A percentile compares a stretch with the other conserved stretches of the same genome.
These are phyloP conservation scores for Alviniconcha strummeri DNA, from an alignment of 2,888 invertebrate genomes.

Conservation along the genomic window DNA sequence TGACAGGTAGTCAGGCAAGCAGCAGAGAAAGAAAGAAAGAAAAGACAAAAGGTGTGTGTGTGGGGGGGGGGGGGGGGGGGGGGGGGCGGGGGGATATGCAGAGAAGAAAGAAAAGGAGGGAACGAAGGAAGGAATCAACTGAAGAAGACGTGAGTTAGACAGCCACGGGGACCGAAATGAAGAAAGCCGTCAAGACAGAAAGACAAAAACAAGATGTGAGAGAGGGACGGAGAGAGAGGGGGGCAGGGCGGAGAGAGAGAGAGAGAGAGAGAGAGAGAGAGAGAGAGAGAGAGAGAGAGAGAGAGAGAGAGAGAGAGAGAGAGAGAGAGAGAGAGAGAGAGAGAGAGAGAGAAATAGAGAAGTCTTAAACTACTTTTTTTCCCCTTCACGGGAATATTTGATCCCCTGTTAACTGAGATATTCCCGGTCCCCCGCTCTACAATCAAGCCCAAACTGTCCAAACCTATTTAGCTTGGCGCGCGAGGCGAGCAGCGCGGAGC, in stretches of 20 bases:
- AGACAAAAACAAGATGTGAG: constrained; percentile 1
- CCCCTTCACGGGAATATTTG: no score
- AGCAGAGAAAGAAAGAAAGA: not conserved
- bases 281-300: not conserved
- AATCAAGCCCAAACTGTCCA: no score
- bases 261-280: not conserved
- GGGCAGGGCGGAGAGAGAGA: not conserved
- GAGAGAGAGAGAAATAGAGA: not conserved
- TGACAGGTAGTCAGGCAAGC: not conserved
- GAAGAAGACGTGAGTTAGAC: no score
- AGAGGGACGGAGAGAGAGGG: not conserved
- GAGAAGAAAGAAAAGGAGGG: no score
- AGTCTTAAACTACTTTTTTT: not conserved
- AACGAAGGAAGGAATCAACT: no score
- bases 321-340: not conserved
- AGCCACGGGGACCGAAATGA: no score
- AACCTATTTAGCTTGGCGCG: not conserved
- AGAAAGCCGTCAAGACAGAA: not conserved
- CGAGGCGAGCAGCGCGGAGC: not conserved
- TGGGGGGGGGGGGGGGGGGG: no score
- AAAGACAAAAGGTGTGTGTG: no score
- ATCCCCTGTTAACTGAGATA: no score
- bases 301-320: not conserved
- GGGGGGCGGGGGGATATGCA: no score
- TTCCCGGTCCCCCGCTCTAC: no score